Evolutionary conservation across 2,797 vertebrate species (phyloP).

Genomic region (Poeciliopsis infans): DNA sequence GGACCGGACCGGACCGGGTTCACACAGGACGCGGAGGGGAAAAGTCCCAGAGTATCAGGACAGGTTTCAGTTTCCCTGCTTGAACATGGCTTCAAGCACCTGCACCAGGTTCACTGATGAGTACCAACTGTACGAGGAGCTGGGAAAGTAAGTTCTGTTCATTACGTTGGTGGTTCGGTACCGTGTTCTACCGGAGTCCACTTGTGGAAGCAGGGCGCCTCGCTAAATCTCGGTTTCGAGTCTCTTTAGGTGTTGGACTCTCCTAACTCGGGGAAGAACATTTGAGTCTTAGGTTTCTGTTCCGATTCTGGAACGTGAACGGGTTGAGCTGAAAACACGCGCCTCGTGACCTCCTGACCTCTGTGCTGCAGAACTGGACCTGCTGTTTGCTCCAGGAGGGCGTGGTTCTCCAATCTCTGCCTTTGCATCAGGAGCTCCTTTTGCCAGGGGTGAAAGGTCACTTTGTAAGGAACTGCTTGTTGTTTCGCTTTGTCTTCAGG

Average conservation of each 20-base stretch:
- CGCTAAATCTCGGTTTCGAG: neutral
- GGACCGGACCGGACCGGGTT: slow-evolving; percentile 35
- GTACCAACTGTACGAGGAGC: slow-evolving; percentile 97
- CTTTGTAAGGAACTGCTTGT: neutral
- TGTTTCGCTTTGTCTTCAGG: neutral
- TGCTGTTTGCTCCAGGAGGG: neutral
- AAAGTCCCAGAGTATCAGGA: slow-evolving; percentile 16
- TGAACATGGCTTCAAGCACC: slow-evolving; percentile 89
- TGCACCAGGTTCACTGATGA: slow-evolving; percentile 97
- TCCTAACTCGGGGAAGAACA: neutral
- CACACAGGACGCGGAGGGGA: neutral
- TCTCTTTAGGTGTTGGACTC: neutral
- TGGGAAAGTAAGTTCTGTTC: slow-evolving; percentile 90
- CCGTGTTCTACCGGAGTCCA: slow-evolving; percentile 21
- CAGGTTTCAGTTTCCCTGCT: slow-evolving; percentile 34
- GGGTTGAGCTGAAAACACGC: neutral
- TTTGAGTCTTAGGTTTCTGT: neutral
- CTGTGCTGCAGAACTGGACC: neutral
- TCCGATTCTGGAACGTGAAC: neutral
- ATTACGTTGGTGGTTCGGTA: neutral
- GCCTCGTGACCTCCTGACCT: neutral
- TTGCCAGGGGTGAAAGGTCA: neutral
- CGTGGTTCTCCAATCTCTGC: neutral
- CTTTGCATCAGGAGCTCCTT: neutral
- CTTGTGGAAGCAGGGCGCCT: neutral